Evolutionary conservation across 2,888 invertebrate species (phyloP).

Genomic region (Brenthis hecate): DNA sequence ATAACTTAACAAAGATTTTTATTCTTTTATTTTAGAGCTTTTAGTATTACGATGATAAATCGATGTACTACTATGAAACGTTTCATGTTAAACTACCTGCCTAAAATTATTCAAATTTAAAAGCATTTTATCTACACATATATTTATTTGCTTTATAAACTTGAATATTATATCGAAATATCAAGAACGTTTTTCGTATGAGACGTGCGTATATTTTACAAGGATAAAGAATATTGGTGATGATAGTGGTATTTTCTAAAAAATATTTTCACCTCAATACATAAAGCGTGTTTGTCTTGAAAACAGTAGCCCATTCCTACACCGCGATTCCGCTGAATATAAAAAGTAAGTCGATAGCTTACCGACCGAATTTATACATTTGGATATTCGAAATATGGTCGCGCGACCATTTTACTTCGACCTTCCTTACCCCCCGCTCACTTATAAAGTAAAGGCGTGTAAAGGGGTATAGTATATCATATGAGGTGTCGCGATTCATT

Average conservation of each 20-base stretch:
- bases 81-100: no score
- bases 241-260: constrained; percentile 40
- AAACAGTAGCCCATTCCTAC: constrained; percentile 75
- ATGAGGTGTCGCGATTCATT: constrained; percentile 52
- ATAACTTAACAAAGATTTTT: no score
- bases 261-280: constrained; percentile 44
- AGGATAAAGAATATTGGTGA: constrained; percentile 37
- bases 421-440: constrained; percentile 40
- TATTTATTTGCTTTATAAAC: no score
- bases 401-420: constrained; percentile 51
- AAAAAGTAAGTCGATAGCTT: constrained; percentile 83
- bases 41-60: no score
- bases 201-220: constrained; percentile 22
- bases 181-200: constrained; percentile 15
- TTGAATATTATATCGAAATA: not conserved
- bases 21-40: no score
- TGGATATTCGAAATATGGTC: constrained; percentile 80
- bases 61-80: no score
- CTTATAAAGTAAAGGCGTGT: not conserved
- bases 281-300: constrained; percentile 72
- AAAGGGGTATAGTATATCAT: constrained; percentile 40
- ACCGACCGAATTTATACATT: constrained; percentile 80
- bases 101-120: no score
- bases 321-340: constrained; percentile 75
- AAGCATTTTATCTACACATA: no score